Evolutionary conservation across 2,888 invertebrate species (phyloP).

Genomic region (Steinernema carpocapsae): DNA sequence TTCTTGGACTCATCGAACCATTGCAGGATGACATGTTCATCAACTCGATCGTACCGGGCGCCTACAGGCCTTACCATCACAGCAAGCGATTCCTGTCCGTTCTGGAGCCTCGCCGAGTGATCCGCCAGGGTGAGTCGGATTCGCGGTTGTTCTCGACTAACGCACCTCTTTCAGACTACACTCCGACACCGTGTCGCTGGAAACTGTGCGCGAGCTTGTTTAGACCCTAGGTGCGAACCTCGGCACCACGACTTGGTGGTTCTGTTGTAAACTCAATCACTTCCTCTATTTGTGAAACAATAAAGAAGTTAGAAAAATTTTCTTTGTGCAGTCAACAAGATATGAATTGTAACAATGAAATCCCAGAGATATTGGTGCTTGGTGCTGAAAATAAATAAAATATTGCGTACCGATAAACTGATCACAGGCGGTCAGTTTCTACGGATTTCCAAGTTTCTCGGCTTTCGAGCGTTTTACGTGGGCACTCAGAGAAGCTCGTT

Average conservation of each 20-base stretch:
- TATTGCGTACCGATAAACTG: not conserved
- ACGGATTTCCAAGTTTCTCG: not conserved
- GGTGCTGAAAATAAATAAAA: not conserved
- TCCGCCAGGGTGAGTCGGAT: constrained; percentile 22
- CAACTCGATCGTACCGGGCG: constrained; percentile 10
- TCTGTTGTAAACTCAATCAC: constrained; percentile 13
- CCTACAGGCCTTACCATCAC: not conserved
- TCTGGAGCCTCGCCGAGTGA: constrained; percentile 26
- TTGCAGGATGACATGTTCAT: constrained; percentile 32
- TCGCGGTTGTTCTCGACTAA: no score
- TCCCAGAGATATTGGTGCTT: not conserved
- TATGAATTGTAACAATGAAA: not conserved
- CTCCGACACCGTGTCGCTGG: constrained; percentile 50
- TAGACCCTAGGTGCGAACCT: constrained; percentile 20
- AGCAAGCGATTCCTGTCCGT: constrained; percentile 29
- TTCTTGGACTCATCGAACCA: not conserved
- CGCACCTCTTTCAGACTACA: constrained; percentile 41
- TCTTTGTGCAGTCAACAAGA: not conserved
- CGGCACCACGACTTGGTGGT: not conserved
- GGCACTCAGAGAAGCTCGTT: not conserved
- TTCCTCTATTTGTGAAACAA: not conserved
- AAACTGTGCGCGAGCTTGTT: constrained; percentile 47
- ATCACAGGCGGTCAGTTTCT: not conserved
- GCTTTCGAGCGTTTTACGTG: not conserved
- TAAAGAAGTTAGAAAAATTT: not conserved